Base-by-base conservation (phyloP, 2,888 invertebrate genomes). In the Meganola albula region DNA sequence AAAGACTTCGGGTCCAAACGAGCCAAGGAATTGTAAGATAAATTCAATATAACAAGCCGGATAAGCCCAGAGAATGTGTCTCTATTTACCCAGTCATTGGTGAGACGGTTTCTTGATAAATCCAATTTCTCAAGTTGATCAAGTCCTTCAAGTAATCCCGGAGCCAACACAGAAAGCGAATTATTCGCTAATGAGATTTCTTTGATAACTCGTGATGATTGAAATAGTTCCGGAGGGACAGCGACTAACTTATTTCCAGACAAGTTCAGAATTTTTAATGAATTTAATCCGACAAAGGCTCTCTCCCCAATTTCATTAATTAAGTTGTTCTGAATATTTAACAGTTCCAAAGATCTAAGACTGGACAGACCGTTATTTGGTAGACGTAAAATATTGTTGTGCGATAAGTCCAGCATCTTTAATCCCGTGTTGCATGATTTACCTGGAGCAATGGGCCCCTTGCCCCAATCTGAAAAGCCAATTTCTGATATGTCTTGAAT, bases 191-290 rank as follows among this genome's bases (percentile, higher is more conserved):
- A 87, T 65, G 92, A 89, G 54, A 94, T 86, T 71, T 92, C 90
- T 53, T 89, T 88, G 48, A 94, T 82, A 58, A 91, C 90, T 53
- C 89, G 87, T 24, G 91, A 91, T 47, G 90, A 90, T 68, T 91
- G 89, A 74, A 95, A 93, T 54, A 94, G 74, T 74, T 93, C 92
- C 10, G 93, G 91, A 28, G 95, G 94, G 52, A 95, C 88, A 24
- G 92, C 91, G 28, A 91, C 90, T 60, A 96, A 86, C 63, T 90
- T 89, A 83, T 96, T 95, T 66, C 92, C 91, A 7, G 94, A 93
- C 66, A 95, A 82, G 79, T 95, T 94, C 27, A 96, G 79, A 53
- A 90, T 88, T 65, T 89, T 89, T 56, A 95, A 80, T 46, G 90
- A 88, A 51, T 82, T 87, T 50, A 95, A 78, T 44, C 93, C 93